Evolutionary conservation across 2,888 invertebrate genomes (phyloP).

Genomic region (Nysson spinosus): DNA sequence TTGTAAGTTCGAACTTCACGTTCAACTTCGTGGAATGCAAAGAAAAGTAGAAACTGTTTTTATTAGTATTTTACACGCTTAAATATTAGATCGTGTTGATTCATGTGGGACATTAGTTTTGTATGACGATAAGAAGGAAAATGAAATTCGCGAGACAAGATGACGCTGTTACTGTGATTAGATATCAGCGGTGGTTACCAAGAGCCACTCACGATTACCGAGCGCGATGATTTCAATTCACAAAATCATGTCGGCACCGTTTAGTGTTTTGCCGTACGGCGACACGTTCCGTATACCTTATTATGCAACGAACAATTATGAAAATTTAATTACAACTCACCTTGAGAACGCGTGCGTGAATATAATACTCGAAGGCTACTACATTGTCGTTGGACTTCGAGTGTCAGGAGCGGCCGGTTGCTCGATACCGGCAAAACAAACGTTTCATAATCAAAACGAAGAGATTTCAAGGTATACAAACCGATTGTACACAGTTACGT

Average conservation of each 20-base stretch:
- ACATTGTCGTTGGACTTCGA: conserved; percentile 52
- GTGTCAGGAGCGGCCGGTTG: conserved; percentile 42
- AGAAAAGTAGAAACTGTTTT: no score
- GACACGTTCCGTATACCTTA: conserved; percentile 41
- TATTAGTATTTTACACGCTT: no score
- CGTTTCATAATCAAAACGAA: conserved; percentile 59
- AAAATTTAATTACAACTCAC: conserved; percentile 69
- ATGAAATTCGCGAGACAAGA: no score
- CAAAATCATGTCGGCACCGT: no score
- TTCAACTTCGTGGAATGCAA: no score
- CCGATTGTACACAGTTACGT: conserved; percentile 38
- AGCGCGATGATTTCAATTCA: conserved; percentile 32
- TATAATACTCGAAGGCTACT: conserved; percentile 60
- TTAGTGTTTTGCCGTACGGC: conserved; percentile 4
- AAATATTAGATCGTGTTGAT: no score
- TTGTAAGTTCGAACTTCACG: no score
- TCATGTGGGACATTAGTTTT: no score
- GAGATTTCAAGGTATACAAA: conserved; percentile 55
- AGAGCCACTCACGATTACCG: no score
- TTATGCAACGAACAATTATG: conserved; percentile 66
- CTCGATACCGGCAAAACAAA: conserved; percentile 60
- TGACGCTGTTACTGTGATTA: no score
- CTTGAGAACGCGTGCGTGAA: conserved; percentile 61
- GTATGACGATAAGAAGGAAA: no score
- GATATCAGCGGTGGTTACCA: no score